Evolutionary conservation across 2,888 invertebrate genomes (phyloP), one percentile per base, ranked within the genome.

Genomic region (Helleia helle): DNA sequence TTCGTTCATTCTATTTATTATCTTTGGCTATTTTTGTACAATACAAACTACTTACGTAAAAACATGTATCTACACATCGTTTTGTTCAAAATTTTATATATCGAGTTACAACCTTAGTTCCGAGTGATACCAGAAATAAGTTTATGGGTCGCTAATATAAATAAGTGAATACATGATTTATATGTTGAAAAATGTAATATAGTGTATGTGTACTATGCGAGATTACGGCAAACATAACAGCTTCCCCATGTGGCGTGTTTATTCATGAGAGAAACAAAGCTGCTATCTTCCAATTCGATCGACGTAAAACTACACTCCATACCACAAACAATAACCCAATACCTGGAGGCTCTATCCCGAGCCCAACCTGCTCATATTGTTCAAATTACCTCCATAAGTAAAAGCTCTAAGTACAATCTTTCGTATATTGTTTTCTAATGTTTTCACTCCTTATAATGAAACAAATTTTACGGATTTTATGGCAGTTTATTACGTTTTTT

Each of bases 41-140:
- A 65, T 62, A 69, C 72, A 65, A 63, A 66, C 81, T 81, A 81
- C 79, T 74, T 74, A 80, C 76, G 75, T 83, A 81, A 74, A 84
- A 83, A 84, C 79, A 79, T 76, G 75, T 68, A 60, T 48, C 59
- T 62, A 81, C 72, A 71, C 69, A 74, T 66, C 62, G 71, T 70
- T 70, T 69, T 71, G 56, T 52, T 71, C 62, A 68, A 71, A 70
- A 66, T 58, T 62, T 73, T 75, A 71, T 72, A 74, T 79, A 79
- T 73, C 69, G 62, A 81, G 70, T 77, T 80, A 84, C 83, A 84
- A 84, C 83, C 83, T 68, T 81, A 74, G 73, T 81, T 81, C 68
- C 81, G 70, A 67, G 64, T 71, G 63, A 71, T 70, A 59, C 64
- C 63, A 68, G 59, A 65, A 65, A 65, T 64, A 42, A 40, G 36